Percentiles rank a stretch among this genome's conserved stretches.
Conservation (phyloP, 1,140 invertebrate genomes). For the Rhizoglyphus robini region DNA sequence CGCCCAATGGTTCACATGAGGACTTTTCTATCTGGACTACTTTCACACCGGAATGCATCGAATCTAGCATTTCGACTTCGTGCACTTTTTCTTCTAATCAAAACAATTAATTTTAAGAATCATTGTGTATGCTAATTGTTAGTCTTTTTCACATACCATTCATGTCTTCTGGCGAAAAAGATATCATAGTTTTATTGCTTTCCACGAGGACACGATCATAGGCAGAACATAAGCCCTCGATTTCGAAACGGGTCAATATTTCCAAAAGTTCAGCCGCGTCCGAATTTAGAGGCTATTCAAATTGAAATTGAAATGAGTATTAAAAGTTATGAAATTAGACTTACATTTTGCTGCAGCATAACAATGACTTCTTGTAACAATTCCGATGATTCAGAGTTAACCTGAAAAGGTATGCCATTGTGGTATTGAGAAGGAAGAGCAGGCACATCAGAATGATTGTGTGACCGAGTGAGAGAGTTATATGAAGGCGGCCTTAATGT, state of each 20-base stretch:
- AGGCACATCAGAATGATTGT: not conserved
- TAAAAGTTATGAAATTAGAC: not conserved
- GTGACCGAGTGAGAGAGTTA: conserved; percentile 1
- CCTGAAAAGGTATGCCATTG: not conserved
- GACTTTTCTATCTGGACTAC: conserved; percentile 24
- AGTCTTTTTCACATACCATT: not conserved
- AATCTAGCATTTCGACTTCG: conserved; percentile 13
- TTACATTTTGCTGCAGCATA: conserved; percentile 25
- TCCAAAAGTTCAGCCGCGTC: conserved; percentile 51
- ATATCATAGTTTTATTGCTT: not conserved
- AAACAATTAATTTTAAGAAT: not conserved
- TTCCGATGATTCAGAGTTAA: not conserved
- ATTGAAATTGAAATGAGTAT: conserved; percentile 18
- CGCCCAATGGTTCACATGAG: conserved; percentile 68
- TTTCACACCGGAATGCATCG: conserved; percentile 15
- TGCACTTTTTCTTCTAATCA: conserved; percentile 17
- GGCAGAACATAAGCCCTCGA: conserved; percentile 54
- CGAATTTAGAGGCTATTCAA: conserved; percentile 25
- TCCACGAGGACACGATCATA: conserved; percentile 22
- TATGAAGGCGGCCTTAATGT: not conserved
- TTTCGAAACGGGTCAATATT: conserved; percentile 53
- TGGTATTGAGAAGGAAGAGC: not conserved
- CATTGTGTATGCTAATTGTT: not conserved
- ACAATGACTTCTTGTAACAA: conserved; percentile 20
- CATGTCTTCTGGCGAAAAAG: not conserved